Evolutionary conservation across 2,113 vertebrate species (phyloP), one percentile per base, ranked within the genome.

Genomic region (Calyptommatus sinebrachiatus): DNA sequence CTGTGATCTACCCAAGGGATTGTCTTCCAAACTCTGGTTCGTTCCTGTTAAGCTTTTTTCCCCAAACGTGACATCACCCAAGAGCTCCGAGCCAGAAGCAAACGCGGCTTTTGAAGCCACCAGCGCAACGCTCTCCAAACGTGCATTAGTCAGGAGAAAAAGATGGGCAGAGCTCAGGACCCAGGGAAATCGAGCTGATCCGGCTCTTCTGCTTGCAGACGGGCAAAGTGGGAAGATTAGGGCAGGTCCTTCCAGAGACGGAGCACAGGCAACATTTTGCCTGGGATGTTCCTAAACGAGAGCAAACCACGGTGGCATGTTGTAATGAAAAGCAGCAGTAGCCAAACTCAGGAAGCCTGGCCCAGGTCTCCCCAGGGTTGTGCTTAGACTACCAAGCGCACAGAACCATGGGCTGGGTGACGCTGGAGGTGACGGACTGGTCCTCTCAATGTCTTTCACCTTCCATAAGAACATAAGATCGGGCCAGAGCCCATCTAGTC

Each of bases 281-380:
- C 8, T 0, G 81, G 9, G 75, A 26, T 60, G 71, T 70, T 63
- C 60, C n/a, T 46, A 73, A n/a, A 67, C 35, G 41, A 71, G 80
- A 80, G 53, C 26, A 0, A 3, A 41, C 70, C 28, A 65, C 61
- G 76, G n/a, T 1, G 85, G 84, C 11, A 0, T 88, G 92, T 88
- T 79, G 92, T 93, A 91, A 94, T 90, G n/a, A 26, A 26, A 65
- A 90, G 89, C 85, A 83, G 89, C 77, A 41, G n/a, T n/a, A n/a
- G n/a, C n/a, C n/a, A n/a, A n/a, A n/a, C n/a, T n/a, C n/a, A n/a
- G n/a, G 35, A 41, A 41, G 35, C 81, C 66, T 66, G 78, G 7
- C 72, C 88, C 65, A 84, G 90, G 91, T 91, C 90, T 70, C 92
- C 86, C 90, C 85, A 79, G 69, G 80, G 63, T 24, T 2, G 11